Conservation (phyloP, 1,140 invertebrate genomes). For the Conus betulinus region DNA sequence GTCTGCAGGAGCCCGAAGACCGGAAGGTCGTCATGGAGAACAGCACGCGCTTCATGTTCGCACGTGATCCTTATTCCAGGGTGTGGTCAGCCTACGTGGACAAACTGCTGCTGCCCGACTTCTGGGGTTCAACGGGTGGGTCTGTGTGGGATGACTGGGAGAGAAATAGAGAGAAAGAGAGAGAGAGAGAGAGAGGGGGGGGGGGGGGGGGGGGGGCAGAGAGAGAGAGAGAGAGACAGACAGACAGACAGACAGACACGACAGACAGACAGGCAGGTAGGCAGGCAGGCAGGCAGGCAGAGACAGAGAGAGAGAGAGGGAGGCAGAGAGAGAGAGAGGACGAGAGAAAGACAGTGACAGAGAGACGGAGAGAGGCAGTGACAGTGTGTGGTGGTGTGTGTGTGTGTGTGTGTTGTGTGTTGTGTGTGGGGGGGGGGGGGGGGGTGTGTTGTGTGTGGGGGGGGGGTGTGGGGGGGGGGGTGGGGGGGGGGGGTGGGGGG, state of each 20-base stretch:
- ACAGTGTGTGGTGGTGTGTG: no score
- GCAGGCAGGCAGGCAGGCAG: no score
- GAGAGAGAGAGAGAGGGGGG: background rate
- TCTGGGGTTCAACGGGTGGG: constrained; percentile 21
- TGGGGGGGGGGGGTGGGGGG: background rate
- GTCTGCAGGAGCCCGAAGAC: background rate
- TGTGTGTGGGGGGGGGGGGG: no score
- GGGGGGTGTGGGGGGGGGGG: background rate
- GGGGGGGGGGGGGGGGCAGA: no score
- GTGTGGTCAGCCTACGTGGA: constrained; percentile 40
- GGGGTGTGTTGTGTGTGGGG: no score
- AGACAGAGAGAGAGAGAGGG: no score
- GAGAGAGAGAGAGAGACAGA: background rate
- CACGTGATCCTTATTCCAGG: constrained; percentile 32
- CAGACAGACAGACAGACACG: no score
- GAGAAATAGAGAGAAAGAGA: background rate
- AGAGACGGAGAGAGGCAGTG: no score
- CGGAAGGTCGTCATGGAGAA: background rate
- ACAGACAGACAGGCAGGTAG: no score
- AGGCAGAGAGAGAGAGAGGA: no score
- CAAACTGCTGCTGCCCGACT: constrained; percentile 36
- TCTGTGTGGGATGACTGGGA: background rate
- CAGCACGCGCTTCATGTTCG: constrained; percentile 33
- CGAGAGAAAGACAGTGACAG: no score
- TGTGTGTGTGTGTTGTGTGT: no score